These are phyloP conservation scores for Periparus ater DNA, from an alignment of 2,797 vertebrate genomes.

Conservation along the genomic window DNA sequence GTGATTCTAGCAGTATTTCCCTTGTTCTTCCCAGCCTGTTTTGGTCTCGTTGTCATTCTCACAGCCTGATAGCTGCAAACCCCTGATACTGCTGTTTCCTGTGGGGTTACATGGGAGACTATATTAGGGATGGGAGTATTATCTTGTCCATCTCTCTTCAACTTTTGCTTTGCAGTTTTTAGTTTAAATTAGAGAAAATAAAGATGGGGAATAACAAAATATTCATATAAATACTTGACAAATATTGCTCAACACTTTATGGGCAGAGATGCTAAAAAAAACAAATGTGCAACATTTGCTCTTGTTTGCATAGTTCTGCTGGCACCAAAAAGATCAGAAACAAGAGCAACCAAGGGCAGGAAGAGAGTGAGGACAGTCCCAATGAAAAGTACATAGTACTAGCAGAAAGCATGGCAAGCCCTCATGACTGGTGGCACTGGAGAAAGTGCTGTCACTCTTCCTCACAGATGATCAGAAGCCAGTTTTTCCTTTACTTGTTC, in stretches of 20 bases:
- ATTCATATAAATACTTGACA: not conserved
- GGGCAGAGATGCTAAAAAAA: not conserved
- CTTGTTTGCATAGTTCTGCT: not conserved
- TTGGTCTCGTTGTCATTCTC: not conserved
- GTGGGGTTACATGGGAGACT: not conserved
- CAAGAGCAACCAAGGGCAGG: not conserved
- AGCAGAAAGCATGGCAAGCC: not conserved
- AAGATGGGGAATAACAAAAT: not conserved
- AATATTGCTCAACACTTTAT: not conserved
- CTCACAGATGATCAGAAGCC: not conserved
- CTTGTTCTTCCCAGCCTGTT: not conserved
- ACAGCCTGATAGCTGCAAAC: not conserved
- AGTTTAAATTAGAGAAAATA: not conserved
- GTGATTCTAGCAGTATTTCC: not conserved
- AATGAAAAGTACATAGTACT: not conserved
- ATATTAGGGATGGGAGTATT: not conserved
- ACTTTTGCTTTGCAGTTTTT: not conserved
- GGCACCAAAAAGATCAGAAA: not conserved
- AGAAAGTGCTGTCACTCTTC: not conserved
- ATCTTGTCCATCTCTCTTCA: not conserved
- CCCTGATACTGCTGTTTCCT: not conserved
- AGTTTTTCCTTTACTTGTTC: not conserved
- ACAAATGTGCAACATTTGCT: fast-evolving
- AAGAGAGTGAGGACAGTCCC: not conserved
- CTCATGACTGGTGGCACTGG: not conserved